These are phyloP conservation scores for Holothuria scabra DNA, from an alignment of 53 echinoderm and acorn worm species.

Conservation along the genomic window DNA sequence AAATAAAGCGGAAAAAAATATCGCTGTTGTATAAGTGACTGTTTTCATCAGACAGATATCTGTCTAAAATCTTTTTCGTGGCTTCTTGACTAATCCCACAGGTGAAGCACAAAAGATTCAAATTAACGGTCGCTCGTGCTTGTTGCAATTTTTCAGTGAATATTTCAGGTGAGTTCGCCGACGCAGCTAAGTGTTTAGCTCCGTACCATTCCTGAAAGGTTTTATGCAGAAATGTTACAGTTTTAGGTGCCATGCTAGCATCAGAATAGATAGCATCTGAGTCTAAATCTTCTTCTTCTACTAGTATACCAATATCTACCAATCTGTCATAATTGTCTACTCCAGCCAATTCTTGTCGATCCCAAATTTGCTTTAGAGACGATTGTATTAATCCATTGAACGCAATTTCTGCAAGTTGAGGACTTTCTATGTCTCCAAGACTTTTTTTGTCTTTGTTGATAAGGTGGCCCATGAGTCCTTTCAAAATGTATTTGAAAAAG, in stretches of 20 bases:
- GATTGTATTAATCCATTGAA: too few relatives aligned
- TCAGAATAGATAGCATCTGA: background rate
- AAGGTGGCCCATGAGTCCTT: too few relatives aligned
- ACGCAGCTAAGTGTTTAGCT: background rate
- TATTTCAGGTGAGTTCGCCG: background rate
- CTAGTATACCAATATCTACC: background rate
- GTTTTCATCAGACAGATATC: background rate
- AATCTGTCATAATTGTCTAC: background rate
- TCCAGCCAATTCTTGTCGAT: too few relatives aligned
- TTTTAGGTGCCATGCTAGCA: background rate
- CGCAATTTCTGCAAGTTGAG: too few relatives aligned
- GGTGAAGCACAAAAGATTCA: background rate
- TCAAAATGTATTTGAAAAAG: too few relatives aligned
- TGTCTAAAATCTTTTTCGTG: background rate
- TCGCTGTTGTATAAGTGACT: too few relatives aligned
- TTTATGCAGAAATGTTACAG: background rate
- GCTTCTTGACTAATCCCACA: background rate
- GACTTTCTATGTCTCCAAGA: too few relatives aligned
- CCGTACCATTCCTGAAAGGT: conserved; percentile 11
- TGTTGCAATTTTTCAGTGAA: background rate
- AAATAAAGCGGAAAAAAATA: too few relatives aligned
- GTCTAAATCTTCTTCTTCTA: conserved; percentile 1
- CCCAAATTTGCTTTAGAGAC: too few relatives aligned
- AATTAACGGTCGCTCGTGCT: background rate
- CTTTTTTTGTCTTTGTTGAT: too few relatives aligned